Percentiles rank a stretch among this genome's conserved stretches.
Evolutionary conservation across 2,113 vertebrate species (phyloP).

Genomic region (Corydoras sp.): DNA sequence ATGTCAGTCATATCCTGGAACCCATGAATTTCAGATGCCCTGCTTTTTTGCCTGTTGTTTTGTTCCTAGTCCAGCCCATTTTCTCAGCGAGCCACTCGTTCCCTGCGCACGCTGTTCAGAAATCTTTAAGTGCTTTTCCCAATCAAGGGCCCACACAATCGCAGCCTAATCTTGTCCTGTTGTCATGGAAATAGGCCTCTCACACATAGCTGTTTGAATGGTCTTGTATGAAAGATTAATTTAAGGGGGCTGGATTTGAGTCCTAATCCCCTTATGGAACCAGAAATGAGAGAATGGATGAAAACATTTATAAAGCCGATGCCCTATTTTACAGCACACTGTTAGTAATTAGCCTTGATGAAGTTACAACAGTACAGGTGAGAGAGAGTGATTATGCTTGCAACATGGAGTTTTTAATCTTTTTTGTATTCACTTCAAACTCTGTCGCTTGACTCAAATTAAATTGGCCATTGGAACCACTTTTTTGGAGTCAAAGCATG

Average conservation of each 20-base stretch:
- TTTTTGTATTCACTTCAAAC: too few species aligned
- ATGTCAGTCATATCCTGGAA: conserved; percentile 13
- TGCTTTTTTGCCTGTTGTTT: conserved; percentile 24
- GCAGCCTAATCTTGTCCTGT: conserved; percentile 62
- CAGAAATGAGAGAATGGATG: conserved; percentile 31
- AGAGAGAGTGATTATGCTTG: too few species aligned
- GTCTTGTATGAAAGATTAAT: conserved; percentile 55
- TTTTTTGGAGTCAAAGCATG: too few species aligned
- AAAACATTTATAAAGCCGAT: too few species aligned
- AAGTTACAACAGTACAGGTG: too few species aligned
- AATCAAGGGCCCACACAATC: conserved; percentile 62
- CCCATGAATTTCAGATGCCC: conserved; percentile 31
- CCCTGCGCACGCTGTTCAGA: conserved; percentile 27
- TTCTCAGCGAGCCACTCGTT: conserved; percentile 32
- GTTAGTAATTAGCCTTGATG: too few species aligned
- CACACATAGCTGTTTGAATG: conserved; percentile 47
- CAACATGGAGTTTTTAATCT: too few species aligned
- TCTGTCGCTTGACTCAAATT: too few species aligned
- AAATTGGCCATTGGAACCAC: too few species aligned
- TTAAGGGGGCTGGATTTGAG: conserved; percentile 48
- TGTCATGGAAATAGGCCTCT: conserved; percentile 70
- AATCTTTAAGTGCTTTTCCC: conserved; percentile 56
- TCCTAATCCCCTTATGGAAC: conserved; percentile 51
- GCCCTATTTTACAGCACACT: too few species aligned
- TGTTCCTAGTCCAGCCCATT: conserved; percentile 22